These are phyloP conservation scores for Dinocampus coccinellae DNA, from an alignment of 2,888 invertebrate species.

Conservation along the genomic window DNA sequence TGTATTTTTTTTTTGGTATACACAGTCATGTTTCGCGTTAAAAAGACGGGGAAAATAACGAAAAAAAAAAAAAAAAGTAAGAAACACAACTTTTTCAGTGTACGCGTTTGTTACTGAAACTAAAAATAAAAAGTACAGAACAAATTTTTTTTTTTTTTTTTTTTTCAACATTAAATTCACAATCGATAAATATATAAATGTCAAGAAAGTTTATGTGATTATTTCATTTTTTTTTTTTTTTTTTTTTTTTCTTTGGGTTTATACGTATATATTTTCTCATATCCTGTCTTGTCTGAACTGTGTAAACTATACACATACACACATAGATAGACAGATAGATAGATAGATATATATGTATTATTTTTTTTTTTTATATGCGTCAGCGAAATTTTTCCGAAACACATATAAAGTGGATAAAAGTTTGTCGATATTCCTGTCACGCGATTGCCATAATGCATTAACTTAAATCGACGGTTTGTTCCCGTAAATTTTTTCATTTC, in stretches of 20 bases:
- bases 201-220: neutral
- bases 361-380: slow-evolving; percentile 10
- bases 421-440: slow-evolving; percentile 25
- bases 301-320: neutral
- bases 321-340: no score
- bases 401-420: neutral
- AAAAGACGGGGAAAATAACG: neutral
- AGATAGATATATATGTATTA: neutral
- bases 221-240: neutral
- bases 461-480: slow-evolving; percentile 28
- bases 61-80: no score
- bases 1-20: slow-evolving; percentile 3
- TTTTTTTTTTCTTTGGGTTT: neutral
- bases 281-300: no score
- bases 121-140: neutral
- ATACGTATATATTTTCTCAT: neutral
- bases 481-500: slow-evolving; percentile 18
- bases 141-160: no score
- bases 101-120: neutral
- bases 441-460: slow-evolving; percentile 28
- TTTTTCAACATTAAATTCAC: neutral
- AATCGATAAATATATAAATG: neutral
- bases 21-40: neutral
- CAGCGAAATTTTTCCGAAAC: neutral
- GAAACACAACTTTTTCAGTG: neutral